Evolutionary conservation across 2,888 invertebrate species (phyloP).

Genomic region (Pseudanteris insignis): DNA sequence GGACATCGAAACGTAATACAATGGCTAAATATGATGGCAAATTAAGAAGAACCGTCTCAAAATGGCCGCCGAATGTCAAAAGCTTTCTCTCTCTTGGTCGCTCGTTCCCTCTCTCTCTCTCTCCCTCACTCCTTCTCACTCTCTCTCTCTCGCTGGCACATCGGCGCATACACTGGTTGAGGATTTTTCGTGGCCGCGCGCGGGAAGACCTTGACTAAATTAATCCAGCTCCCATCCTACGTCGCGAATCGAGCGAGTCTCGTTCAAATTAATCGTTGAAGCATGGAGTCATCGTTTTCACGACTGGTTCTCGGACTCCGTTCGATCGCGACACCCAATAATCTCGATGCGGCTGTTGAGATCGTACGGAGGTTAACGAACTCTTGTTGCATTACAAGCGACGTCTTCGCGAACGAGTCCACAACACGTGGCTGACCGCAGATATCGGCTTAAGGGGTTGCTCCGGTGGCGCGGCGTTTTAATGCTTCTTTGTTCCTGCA

Average conservation of each 20-base stretch:
- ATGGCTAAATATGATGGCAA: too few relatives aligned
- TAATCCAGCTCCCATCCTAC: conserved; percentile 34
- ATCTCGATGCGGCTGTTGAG: conserved; percentile 47
- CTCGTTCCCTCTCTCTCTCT: too few relatives aligned
- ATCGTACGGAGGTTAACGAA: conserved; percentile 48
- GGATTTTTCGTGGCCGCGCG: conserved; percentile 17
- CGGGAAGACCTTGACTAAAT: conserved; percentile 35
- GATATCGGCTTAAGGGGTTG: conserved; percentile 43
- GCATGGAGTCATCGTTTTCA: conserved; percentile 43
- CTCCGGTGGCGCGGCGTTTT: conserved; percentile 37
- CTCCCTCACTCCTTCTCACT: too few relatives aligned
- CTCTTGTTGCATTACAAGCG: conserved; percentile 42
- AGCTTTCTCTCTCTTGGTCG: conserved; percentile 7
- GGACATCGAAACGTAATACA: conserved; percentile 1
- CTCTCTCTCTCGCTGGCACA: too few relatives aligned
- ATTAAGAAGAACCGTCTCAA: conserved; percentile 19
- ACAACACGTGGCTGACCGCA: conserved; percentile 43
- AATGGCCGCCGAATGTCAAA: conserved; percentile 27
- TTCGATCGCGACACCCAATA: conserved; percentile 47
- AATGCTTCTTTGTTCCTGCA: conserved; percentile 35
- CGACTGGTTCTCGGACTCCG: conserved; percentile 44
- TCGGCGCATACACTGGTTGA: too few relatives aligned
- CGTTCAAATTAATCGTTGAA: conserved; percentile 41
- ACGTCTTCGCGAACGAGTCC: conserved; percentile 38
- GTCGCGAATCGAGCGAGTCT: conserved; percentile 30